Percentiles rank a stretch among this genome's conserved stretches.
These are phyloP conservation scores for Polia nebulosa DNA, from an alignment of 2,888 invertebrate genomes.

Conservation along the genomic window DNA sequence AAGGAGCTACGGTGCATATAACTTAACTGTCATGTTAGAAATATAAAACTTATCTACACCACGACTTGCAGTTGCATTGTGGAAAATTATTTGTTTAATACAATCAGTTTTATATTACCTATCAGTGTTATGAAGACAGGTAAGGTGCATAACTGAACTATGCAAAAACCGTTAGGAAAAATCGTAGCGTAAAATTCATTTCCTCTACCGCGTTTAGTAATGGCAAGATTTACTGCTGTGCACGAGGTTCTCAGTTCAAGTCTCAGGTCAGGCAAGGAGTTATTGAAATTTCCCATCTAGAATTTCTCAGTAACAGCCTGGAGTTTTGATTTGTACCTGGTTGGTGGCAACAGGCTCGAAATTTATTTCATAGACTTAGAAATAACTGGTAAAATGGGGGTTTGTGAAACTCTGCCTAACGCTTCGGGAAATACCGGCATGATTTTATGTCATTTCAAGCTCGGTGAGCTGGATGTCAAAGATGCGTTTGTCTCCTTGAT, in stretches of 20 bases:
- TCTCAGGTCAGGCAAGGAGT: no score
- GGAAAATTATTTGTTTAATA: conserved; percentile 6
- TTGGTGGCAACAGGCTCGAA: no score
- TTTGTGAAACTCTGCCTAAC: no score
- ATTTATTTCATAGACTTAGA: no score
- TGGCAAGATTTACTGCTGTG: neutral
- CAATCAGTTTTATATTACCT: neutral
- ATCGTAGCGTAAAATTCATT: neutral
- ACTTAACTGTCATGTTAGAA: conserved; percentile 12
- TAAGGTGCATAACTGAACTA: neutral
- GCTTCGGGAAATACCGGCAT: no score
- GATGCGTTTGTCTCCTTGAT: no score
- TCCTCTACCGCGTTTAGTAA: neutral
- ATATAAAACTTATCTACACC: conserved; percentile 45
- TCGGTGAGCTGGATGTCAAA: no score
- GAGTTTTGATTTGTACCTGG: no score
- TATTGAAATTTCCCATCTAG: no score
- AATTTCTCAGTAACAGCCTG: no score
- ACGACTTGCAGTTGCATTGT: conserved; percentile 18
- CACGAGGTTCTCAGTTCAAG: neutral
- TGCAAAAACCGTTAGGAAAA: neutral
- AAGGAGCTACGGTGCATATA: conserved; percentile 26
- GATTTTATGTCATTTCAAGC: no score
- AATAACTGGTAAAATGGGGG: no score
- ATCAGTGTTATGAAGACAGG: neutral